Evolutionary conservation across 2,888 invertebrate genomes (phyloP).

Genomic region (Eutolmus rufibarbis): DNA sequence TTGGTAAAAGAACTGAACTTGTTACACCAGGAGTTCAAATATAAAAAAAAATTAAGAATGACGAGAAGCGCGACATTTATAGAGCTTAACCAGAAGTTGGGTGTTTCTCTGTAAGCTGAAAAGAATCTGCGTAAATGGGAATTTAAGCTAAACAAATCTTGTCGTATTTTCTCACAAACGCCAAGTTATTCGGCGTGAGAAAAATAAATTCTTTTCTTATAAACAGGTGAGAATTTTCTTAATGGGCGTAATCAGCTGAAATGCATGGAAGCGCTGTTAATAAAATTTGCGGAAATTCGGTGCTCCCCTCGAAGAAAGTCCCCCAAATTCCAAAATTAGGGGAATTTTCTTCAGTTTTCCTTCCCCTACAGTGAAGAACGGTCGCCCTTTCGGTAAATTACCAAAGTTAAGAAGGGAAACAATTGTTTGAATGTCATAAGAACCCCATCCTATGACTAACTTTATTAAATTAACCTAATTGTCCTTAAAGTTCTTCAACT

Average conservation of each 20-base stretch:
- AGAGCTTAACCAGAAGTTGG: background rate
- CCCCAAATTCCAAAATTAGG: background rate
- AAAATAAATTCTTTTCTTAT: background rate
- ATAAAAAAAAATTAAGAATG: background rate
- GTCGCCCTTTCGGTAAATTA: background rate
- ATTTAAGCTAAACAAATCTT: background rate
- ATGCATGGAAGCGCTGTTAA: background rate
- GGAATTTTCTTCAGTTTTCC: background rate
- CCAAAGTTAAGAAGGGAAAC: background rate
- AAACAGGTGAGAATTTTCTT: background rate
- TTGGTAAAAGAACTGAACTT: background rate
- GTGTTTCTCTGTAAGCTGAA: background rate
- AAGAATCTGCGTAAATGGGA: background rate
- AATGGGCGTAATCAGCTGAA: background rate
- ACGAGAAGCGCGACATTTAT: background rate
- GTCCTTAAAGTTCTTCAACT: background rate
- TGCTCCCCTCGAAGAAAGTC: background rate
- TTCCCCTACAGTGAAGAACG: background rate
- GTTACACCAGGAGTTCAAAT: background rate
- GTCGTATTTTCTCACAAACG: background rate
- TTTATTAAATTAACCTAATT: background rate
- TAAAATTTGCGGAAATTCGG: background rate
- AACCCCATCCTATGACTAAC: background rate
- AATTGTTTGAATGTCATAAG: background rate
- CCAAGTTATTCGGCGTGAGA: background rate